A percentile compares a stretch with the other conserved stretches of the same genome.
Conservation (phyloP, 2,797 vertebrate species). For the Streptopelia turtur region DNA sequence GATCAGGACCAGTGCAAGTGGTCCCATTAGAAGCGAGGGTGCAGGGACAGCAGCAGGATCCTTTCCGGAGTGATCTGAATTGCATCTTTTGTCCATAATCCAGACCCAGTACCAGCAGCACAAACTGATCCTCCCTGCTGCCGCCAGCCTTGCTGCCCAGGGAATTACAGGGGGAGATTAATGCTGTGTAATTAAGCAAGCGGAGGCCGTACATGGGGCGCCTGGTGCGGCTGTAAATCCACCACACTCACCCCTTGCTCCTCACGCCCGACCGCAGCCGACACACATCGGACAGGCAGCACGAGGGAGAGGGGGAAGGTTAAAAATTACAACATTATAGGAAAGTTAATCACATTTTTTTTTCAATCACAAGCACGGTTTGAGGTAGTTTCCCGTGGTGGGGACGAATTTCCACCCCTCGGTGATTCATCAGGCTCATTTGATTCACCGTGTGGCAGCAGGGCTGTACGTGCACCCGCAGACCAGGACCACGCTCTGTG, state of each 20-base stretch:
- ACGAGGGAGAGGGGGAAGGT: rapidly evolving
- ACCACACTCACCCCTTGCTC: rapidly evolving
- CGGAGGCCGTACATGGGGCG: rapidly evolving
- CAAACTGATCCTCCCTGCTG: not conserved
- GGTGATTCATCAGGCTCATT: not conserved
- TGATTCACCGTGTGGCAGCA: rapidly evolving
- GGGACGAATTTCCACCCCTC: not conserved
- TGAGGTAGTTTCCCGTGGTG: rapidly evolving
- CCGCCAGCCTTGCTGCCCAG: not conserved
- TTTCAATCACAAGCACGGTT: rapidly evolving
- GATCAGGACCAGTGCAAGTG: not conserved
- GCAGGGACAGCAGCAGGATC: not conserved
- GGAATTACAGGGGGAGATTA: not conserved
- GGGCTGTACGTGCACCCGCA: rapidly evolving
- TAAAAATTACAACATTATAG: not conserved
- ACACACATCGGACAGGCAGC: rapidly evolving
- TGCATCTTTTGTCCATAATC: not conserved
- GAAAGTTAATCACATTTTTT: not conserved
- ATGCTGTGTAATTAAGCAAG: not conserved
- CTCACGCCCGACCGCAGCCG: rapidly evolving
- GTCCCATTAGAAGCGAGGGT: not conserved
- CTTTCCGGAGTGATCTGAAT: not conserved
- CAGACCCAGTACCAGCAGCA: not conserved
- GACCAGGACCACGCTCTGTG: rapidly evolving
- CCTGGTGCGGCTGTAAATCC: not conserved